A percentile compares a stretch with the other conserved stretches of the same genome.
Evolutionary conservation across 30 jellyfish, hydroid and myxozoan genomes (phyloP).

Genomic region (Chrysaora quinquecirrha): DNA sequence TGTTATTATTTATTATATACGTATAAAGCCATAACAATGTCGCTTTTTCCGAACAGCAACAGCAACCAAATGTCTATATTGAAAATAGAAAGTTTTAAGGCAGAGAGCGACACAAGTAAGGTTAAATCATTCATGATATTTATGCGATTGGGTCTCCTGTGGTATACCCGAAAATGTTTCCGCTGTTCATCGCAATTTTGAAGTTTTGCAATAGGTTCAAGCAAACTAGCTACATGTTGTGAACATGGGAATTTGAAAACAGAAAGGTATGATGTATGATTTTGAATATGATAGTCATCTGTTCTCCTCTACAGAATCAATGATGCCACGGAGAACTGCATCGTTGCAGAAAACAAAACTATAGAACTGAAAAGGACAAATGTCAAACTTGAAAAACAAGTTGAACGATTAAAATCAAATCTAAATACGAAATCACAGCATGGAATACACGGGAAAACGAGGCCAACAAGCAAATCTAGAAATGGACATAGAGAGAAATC

Average conservation of each 20-base stretch:
- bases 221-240: too few species aligned
- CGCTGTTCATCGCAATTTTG: too few species aligned
- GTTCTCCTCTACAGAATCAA: conserved; percentile 54
- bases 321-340: conserved; percentile 50
- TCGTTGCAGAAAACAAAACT: conserved; percentile 51
- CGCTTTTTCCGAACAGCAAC: too few species aligned
- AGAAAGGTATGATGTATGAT: neutral
- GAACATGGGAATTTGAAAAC: neutral
- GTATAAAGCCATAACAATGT: too few species aligned
- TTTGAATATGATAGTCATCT: neutral
- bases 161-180: too few species aligned
- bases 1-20: too few species aligned
- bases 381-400: conserved; percentile 79
- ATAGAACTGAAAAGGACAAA: conserved; percentile 69
- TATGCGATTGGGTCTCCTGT: too few species aligned
- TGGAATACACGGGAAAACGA: conserved; percentile 8
- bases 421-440: conserved; percentile 20
- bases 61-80: too few species aligned
- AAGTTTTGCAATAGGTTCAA: too few species aligned
- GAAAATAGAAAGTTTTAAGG: too few species aligned
- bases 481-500: conserved; percentile 36
- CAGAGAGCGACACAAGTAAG: too few species aligned
- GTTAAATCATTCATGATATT: too few species aligned
- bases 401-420: conserved; percentile 54
- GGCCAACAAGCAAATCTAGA: conserved; percentile 58